phyloP scores from a whole-genome alignment of 2,113 vertebrate genomes.

The Hucho hucho region DNA sequence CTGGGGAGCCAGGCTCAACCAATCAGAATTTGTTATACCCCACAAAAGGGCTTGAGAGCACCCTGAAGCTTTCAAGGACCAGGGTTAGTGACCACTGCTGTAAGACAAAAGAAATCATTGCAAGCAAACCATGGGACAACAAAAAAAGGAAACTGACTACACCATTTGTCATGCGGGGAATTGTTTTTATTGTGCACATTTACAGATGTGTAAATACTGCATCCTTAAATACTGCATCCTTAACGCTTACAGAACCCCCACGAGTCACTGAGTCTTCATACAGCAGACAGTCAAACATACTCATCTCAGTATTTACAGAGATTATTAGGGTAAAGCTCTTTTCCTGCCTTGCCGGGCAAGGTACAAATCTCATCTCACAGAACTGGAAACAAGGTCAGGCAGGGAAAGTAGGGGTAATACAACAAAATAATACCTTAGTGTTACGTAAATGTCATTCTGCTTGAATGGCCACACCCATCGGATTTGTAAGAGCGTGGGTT shows the following conservation, averaged over 20 bases:
- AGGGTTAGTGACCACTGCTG: too few relatives aligned
- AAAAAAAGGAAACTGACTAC: neutral
- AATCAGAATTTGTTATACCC: too few relatives aligned
- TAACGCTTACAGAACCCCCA: slow-evolving; percentile 42
- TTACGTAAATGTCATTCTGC: neutral
- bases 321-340: slow-evolving; percentile 19
- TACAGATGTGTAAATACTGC: slow-evolving; percentile 55
- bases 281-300: slow-evolving; percentile 40
- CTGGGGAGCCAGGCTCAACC: too few relatives aligned
- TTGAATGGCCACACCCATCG: neutral
- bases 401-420: slow-evolving; percentile 5
- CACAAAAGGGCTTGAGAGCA: too few relatives aligned
- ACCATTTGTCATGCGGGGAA: slow-evolving; percentile 49
- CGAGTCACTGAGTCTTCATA: slow-evolving; percentile 31
- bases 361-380: slow-evolving; percentile 36
- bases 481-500: neutral
- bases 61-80: too few relatives aligned
- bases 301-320: slow-evolving; percentile 43
- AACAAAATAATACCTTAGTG: slow-evolving; percentile 19
- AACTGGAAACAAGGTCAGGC: slow-evolving; percentile 24
- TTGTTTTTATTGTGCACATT: slow-evolving; percentile 62
- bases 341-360: slow-evolving; percentile 12
- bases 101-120: too few relatives aligned
- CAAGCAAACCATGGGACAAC: neutral
- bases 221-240: slow-evolving; percentile 41